Evolutionary conservation across 2,113 vertebrate species (phyloP).

Genomic region (Scophthalmus maximus): DNA sequence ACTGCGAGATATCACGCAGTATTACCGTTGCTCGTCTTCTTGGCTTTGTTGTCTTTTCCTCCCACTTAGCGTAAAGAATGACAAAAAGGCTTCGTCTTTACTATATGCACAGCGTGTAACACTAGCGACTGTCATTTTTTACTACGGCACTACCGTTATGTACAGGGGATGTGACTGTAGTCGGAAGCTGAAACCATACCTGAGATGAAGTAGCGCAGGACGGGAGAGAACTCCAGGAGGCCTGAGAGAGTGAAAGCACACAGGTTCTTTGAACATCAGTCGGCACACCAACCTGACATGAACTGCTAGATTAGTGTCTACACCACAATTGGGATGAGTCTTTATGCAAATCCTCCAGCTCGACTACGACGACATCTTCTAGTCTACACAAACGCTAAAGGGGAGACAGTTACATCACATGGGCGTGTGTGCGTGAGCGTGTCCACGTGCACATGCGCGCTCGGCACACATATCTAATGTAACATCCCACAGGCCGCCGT

Average conservation of each 20-base stretch:
- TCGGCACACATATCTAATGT: slow-evolving; percentile 37
- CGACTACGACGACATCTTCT: slow-evolving; percentile 17
- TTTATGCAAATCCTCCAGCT: slow-evolving; percentile 43
- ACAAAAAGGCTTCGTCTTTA: slow-evolving; percentile 44
- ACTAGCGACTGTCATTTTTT: slow-evolving; percentile 22
- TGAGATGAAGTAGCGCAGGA: slow-evolving; percentile 81
- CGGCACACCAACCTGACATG: slow-evolving; percentile 13
- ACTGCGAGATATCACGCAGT: slow-evolving; percentile 20
- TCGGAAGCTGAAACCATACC: slow-evolving; percentile 67
- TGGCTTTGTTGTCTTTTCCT: slow-evolving; percentile 56
- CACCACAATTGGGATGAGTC: slow-evolving; percentile 31
- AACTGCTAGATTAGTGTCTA: slow-evolving; percentile 8
- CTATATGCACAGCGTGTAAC: slow-evolving; percentile 6
- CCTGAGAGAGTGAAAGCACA: slow-evolving; percentile 75
- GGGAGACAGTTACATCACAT: slow-evolving; percentile 25
- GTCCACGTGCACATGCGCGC: too few relatives aligned
- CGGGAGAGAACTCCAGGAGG: slow-evolving; percentile 76
- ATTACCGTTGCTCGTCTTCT: slow-evolving; percentile 61
- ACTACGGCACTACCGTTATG: slow-evolving; percentile 6
- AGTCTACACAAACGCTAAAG: slow-evolving; percentile 37
- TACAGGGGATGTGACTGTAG: slow-evolving; percentile 46
- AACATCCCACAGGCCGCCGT: slow-evolving; percentile 65
- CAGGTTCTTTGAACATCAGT: slow-evolving; percentile 56
- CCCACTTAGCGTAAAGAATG: slow-evolving; percentile 56
- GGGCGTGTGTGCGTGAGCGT: background rate